A percentile compares a stretch with the other conserved stretches of the same genome.
These are phyloP conservation scores for Lithobates sylvaticus DNA, from an alignment of 2,797 vertebrate species.

Conservation along the genomic window DNA sequence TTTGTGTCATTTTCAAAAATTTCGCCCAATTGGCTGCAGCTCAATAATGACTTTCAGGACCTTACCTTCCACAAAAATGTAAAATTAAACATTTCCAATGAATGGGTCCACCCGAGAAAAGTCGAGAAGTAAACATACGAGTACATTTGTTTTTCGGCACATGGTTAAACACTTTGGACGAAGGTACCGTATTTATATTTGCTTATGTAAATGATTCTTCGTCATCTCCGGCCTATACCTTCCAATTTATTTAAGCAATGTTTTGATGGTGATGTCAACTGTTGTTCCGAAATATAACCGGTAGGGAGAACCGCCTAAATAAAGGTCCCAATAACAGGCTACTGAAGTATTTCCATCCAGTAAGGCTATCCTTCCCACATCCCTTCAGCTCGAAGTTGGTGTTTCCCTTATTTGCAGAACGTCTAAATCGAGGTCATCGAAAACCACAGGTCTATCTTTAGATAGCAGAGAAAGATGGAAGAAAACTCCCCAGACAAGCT, in stretches of 20 bases:
- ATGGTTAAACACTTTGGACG: not conserved
- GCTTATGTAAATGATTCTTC: constrained; percentile 4
- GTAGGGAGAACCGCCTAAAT: constrained; percentile 26
- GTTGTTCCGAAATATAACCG: not conserved
- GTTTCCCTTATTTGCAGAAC: constrained; percentile 47
- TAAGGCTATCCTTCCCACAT: constrained; percentile 44
- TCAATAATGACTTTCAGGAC: too few relatives aligned
- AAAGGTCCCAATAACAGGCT: constrained; percentile 40
- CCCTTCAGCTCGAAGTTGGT: constrained; percentile 31
- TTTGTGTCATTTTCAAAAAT: too few relatives aligned
- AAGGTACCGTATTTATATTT: not conserved
- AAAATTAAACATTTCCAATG: too few relatives aligned
- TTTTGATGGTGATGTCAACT: constrained; percentile 27
- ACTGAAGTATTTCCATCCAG: constrained; percentile 33
- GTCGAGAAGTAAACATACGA: too few relatives aligned
- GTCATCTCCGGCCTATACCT: not conserved
- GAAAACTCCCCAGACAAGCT: constrained; percentile 20
- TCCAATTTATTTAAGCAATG: constrained; percentile 18
- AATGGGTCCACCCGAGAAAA: too few relatives aligned
- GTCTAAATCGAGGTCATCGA: constrained; percentile 29
- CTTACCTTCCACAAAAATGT: too few relatives aligned
- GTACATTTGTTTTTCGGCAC: not conserved
- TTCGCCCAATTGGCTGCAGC: too few relatives aligned
- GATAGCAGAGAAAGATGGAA: constrained; percentile 23
- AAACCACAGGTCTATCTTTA: constrained; percentile 40